Percentiles rank a stretch among this genome's conserved stretches.
Conservation (phyloP, 2,797 vertebrate species). For the Caiman crocodilus region DNA sequence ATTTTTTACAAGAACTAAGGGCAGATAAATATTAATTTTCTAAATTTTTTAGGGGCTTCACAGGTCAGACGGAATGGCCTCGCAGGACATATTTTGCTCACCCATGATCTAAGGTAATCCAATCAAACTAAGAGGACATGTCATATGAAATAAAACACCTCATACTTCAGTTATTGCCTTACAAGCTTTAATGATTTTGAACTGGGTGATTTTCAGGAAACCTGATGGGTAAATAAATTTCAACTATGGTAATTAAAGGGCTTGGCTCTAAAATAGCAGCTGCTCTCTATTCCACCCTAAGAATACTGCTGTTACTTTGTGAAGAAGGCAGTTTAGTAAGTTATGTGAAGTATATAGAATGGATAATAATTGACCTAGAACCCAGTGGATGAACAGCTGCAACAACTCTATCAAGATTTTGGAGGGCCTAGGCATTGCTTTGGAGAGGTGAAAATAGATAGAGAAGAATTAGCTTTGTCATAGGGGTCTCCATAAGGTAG, state of each 20-base stretch:
- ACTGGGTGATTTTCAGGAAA: neutral
- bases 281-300: neutral
- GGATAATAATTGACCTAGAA: neutral
- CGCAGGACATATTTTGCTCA: too few species aligned
- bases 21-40: too few species aligned
- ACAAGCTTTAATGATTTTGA: neutral
- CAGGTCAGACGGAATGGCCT: too few species aligned
- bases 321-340: neutral
- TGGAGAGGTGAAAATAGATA: neutral
- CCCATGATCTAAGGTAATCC: neutral
- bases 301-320: neutral
- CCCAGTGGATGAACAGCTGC: neutral
- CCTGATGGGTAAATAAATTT: neutral
- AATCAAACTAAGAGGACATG: neutral
- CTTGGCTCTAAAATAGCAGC: neutral
- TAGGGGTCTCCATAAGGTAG: neutral
- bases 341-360: neutral
- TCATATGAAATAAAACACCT: neutral
- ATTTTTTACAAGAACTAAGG: too few species aligned
- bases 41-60: too few species aligned
- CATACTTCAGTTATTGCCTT: neutral
- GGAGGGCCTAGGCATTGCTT: constrained; percentile 5
- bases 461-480: constrained; percentile 17
- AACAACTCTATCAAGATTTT: neutral
- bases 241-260: neutral